These are phyloP conservation scores for Actinernus sp. DNA, from an alignment of 92 coral and sea anemone species.

Conservation along the genomic window DNA sequence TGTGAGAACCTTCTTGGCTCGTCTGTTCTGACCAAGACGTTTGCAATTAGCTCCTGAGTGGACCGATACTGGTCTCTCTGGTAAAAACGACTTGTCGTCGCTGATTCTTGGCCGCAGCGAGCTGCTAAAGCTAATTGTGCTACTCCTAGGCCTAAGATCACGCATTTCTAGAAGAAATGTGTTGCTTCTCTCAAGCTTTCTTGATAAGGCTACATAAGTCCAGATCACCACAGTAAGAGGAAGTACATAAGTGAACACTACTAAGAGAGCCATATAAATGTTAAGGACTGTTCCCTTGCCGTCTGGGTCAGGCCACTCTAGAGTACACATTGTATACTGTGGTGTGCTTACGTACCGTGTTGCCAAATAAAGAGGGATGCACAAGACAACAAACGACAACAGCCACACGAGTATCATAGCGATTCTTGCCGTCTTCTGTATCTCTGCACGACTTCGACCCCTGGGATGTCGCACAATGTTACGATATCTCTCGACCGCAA, in stretches of 20 bases:
- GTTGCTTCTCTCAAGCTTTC: constrained; percentile 11
- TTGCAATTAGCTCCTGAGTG: too few species aligned
- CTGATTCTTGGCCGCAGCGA: too few species aligned
- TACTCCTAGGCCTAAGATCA: too few species aligned
- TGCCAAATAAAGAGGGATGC: not conserved
- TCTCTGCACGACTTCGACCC: not conserved
- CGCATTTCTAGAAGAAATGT: too few species aligned
- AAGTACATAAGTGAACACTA: not conserved
- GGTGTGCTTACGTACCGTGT: not conserved
- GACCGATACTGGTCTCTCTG: too few species aligned
- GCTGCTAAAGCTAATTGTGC: too few species aligned
- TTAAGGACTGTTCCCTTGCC: too few species aligned
- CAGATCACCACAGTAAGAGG: constrained; percentile 2
- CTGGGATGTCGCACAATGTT: constrained; percentile 19
- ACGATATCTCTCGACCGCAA: constrained; percentile 57
- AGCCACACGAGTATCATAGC: not conserved
- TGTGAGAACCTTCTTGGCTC: too few species aligned
- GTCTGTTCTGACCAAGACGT: too few species aligned
- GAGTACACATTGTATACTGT: not conserved
- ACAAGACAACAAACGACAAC: constrained; percentile 2
- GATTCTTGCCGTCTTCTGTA: not conserved
- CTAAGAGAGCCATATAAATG: not conserved
- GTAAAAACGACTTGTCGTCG: too few species aligned
- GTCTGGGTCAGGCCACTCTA: not conserved
- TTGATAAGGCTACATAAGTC: constrained; percentile 14